Conservation (phyloP, 2,888 invertebrate species). For the Scaptomyza parva region DNA sequence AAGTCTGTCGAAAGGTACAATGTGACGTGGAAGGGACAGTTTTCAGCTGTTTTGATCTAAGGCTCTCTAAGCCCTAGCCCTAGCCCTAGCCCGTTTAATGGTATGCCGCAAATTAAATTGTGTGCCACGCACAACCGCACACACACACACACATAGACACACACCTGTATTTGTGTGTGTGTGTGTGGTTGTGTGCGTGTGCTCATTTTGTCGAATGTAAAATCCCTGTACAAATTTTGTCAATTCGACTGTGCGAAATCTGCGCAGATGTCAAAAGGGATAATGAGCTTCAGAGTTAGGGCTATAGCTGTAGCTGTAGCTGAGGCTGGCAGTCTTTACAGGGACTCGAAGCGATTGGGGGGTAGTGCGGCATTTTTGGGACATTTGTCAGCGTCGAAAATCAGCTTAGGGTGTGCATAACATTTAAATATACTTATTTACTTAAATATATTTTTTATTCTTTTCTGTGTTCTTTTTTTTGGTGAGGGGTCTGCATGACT, state of each 20-base stretch:
- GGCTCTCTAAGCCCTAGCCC: slow-evolving; percentile 27
- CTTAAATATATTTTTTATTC: slow-evolving; percentile 15
- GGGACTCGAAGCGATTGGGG: no score
- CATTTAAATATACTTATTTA: slow-evolving; percentile 64
- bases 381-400: slow-evolving; percentile 55
- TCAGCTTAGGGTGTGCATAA: slow-evolving; percentile 75
- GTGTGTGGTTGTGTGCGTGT: no score
- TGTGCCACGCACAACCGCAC: slow-evolving; percentile 24
- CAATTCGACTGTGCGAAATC: slow-evolving; percentile 55
- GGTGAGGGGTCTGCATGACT: slow-evolving; percentile 17
- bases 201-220: slow-evolving; percentile 36
- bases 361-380: slow-evolving; percentile 1
- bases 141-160: neutral
- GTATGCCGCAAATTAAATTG: slow-evolving; percentile 59
- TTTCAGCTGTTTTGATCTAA: slow-evolving; percentile 11
- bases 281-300: slow-evolving; percentile 57
- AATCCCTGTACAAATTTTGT: slow-evolving; percentile 49
- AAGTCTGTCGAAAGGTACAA: slow-evolving; percentile 5
- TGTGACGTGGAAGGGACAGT: neutral
- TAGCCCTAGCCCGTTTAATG: slow-evolving; percentile 46
- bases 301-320: neutral
- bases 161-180: no score
- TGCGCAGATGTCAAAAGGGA: slow-evolving; percentile 71
- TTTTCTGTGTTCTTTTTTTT: slow-evolving; percentile 16
- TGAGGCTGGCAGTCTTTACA: slow-evolving; percentile 2